Evolutionary conservation across 2,888 invertebrate genomes (phyloP), one percentile per base, ranked within the genome.

Genomic region (Eubasilissa splendida): DNA sequence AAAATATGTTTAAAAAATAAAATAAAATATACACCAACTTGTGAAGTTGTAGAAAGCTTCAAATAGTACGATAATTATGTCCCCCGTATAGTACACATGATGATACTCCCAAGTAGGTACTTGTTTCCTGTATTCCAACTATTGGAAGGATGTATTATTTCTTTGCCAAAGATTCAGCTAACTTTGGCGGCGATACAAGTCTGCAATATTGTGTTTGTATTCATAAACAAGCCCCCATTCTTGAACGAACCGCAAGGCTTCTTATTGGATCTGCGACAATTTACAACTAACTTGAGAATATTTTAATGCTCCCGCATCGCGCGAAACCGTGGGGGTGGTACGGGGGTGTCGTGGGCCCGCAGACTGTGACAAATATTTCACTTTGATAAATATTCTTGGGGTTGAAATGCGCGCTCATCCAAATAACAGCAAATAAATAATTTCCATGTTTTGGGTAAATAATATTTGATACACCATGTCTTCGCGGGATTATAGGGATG

Each of bases 261-360:
- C 80, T 80, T 76, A 70, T 76, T 63, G 80, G 76, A 76, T 80
- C 60, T 53, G 68, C 76, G 68, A 76, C 76, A 80, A 80, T 76
- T 80, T 76, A 80, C 76, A 80, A 80, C 54, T 33, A 56, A n/a
- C 56, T 68, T 53, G 76, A n/a, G 80, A 60, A 80, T 76, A 53
- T 70, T 80, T 76, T 75, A 76, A 73, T 73, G 50, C 54, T 59
- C 78, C 73, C 78, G 68, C 68, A 50, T 50, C 68, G 42, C 68
- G 68, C 33, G 68, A 68, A 31, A 70, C 14, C 53, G 68, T n/a
- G 22, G 22, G 22, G 22, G 22, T 22, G 22, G 22, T 22, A 22
- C 22, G 22, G 22, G 22, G 22, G 22, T 22, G 22, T 22, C 54
- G 31, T 14, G 9, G 50, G 60, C 75, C 60, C 75, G 75, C 60